Conservation (phyloP, 37 sponge, comb jelly and placozoan species). For the Oscarella lobularis region DNA sequence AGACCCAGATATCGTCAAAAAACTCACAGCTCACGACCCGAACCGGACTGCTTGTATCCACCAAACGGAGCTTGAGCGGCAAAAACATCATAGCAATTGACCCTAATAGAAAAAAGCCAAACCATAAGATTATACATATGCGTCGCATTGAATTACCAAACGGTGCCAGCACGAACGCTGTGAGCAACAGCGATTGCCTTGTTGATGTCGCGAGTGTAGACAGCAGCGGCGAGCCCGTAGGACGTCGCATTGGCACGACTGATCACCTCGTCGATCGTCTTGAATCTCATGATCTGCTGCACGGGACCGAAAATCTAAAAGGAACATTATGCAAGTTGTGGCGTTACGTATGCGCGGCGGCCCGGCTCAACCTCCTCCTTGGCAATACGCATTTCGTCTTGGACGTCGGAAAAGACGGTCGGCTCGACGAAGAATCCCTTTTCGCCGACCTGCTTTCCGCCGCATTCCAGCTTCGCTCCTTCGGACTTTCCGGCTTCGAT, state of each 20-base stretch:
- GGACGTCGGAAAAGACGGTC: conserved; percentile 38
- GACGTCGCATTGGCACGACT: conserved; percentile 32
- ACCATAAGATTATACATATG: background rate
- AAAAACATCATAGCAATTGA: conserved; percentile 14
- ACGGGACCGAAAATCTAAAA: conserved; percentile 49
- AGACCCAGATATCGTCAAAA: background rate
- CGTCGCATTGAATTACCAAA: conserved; percentile 15
- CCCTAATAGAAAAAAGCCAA: background rate
- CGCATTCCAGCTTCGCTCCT: conserved; percentile 40
- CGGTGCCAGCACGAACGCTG: conserved; percentile 26
- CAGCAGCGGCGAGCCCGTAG: conserved; percentile 41
- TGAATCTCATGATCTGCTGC: conserved; percentile 35
- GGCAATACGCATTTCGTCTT: conserved; percentile 42
- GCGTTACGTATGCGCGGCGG: background rate
- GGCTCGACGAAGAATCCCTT: conserved; percentile 49
- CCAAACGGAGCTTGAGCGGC: conserved; percentile 28
- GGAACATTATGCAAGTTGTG: background rate
- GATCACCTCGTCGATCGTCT: conserved; percentile 37
- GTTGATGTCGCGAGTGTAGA: conserved; percentile 30
- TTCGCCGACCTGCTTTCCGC: conserved; percentile 30
- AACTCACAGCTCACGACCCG: conserved; percentile 30
- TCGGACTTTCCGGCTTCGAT: conserved; percentile 37
- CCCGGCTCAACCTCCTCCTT: conserved; percentile 22
- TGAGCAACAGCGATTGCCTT: conserved; percentile 25
- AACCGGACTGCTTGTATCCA: conserved; percentile 42